These are phyloP conservation scores for Phyllotis vaccarum DNA, from an alignment of 2,797 vertebrate genomes.

Conservation along the genomic window DNA sequence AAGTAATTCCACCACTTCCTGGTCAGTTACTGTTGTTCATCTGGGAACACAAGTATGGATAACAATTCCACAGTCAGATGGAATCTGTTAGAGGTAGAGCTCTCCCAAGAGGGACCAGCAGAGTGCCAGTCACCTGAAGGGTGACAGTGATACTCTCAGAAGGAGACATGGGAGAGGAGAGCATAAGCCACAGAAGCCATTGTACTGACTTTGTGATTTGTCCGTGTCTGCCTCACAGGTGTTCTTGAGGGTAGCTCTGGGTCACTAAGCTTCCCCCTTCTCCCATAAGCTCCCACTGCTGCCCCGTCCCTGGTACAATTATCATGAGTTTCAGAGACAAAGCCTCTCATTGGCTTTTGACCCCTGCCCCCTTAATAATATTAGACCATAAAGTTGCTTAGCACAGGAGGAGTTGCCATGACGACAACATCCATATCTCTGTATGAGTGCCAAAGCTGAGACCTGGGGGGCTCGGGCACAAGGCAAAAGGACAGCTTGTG, in stretches of 20 bases:
- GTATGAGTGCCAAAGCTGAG: neutral
- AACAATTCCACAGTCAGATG: neutral
- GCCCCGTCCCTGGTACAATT: conserved; percentile 42
- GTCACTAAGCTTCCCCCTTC: neutral
- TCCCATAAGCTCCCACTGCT: conserved; percentile 18
- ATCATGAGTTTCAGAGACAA: conserved; percentile 65
- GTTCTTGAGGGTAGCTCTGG: neutral
- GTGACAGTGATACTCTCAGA: neutral
- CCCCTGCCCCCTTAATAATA: conserved; percentile 79
- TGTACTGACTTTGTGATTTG: neutral
- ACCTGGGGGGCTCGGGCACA: conserved; percentile 79
- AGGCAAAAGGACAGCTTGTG: conserved; percentile 74
- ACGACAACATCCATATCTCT: conserved; percentile 70
- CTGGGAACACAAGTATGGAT: neutral
- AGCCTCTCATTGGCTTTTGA: conserved; percentile 79
- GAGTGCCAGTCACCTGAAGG: neutral
- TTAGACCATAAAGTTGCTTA: conserved; percentile 81
- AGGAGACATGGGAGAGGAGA: neutral
- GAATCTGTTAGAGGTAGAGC: neutral
- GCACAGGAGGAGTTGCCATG: conserved; percentile 78
- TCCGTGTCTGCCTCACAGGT: conserved; percentile 22
- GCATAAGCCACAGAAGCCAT: neutral
- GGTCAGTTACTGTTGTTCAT: neutral
- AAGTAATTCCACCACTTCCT: neutral
- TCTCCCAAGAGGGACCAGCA: neutral